Conservation (phyloP, 2,888 invertebrate species). For the Agrilus mali region DNA sequence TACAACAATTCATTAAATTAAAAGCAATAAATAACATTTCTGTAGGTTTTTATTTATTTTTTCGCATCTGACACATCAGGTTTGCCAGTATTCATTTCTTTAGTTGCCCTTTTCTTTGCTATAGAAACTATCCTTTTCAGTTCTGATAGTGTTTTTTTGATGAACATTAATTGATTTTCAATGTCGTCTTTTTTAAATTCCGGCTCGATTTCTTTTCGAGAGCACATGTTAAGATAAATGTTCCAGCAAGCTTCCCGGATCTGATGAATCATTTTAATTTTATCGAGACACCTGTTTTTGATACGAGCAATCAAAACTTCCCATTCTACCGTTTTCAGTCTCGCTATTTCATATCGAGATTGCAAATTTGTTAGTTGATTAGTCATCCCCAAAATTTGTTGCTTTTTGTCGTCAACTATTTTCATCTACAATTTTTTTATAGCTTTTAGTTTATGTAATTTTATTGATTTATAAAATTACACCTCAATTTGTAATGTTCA, state of each 20-base stretch:
- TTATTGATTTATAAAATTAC: too few species aligned
- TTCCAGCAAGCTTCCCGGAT: conserved; percentile 47
- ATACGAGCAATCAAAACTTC: conserved; percentile 46
- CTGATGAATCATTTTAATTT: conserved; percentile 43
- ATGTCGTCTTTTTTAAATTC: conserved; percentile 38
- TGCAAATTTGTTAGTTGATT: conserved; percentile 47
- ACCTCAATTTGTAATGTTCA: too few species aligned
- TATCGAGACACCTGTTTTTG: conserved; percentile 42
- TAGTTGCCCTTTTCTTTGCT: conserved; percentile 5
- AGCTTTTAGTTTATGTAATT: too few species aligned
- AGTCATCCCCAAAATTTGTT: conserved; percentile 49
- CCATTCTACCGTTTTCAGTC: conserved; percentile 46
- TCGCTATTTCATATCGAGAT: conserved; percentile 46
- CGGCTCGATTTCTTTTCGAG: conserved; percentile 34
- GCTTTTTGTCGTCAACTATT: conserved; percentile 47
- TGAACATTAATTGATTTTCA: conserved; percentile 47
- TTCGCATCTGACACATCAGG: background rate
- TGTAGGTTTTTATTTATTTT: too few species aligned
- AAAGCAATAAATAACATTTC: too few species aligned
- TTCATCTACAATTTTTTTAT: conserved; percentile 26
- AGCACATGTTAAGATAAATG: conserved; percentile 49
- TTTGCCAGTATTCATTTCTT: background rate
- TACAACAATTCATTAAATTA: too few species aligned
- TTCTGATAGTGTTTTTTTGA: conserved; percentile 47
- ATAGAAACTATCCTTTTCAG: conserved; percentile 13